Percentiles rank a stretch among this genome's conserved stretches.
These are phyloP conservation scores for Bubo bubo DNA, from an alignment of 2,113 vertebrate genomes.

Conservation along the genomic window DNA sequence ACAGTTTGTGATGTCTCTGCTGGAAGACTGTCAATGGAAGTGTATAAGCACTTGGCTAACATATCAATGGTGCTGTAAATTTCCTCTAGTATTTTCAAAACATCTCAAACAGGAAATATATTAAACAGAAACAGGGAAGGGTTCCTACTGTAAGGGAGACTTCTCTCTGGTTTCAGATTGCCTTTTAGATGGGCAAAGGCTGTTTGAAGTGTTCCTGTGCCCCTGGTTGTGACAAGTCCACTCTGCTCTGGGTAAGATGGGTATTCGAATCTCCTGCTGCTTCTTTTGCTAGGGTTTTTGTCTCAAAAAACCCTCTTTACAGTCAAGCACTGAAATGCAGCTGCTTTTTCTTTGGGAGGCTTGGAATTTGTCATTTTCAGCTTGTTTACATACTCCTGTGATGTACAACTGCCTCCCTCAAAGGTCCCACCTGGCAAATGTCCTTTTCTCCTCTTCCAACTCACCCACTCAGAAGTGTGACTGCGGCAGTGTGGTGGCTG, in stretches of 20 bases:
- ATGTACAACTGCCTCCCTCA: background rate
- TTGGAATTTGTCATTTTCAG: background rate
- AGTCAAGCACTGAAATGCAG: background rate
- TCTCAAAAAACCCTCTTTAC: background rate
- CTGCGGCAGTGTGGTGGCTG: background rate
- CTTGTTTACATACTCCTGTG: background rate
- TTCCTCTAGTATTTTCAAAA: constrained; percentile 19
- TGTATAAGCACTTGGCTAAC: constrained; percentile 26
- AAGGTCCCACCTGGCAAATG: background rate
- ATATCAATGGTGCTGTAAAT: background rate
- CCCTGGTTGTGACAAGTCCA: background rate
- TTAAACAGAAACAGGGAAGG: background rate
- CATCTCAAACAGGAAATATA: background rate
- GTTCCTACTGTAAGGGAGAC: background rate
- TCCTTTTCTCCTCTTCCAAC: background rate
- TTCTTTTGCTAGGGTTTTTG: background rate
- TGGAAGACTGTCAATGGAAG: constrained; percentile 49
- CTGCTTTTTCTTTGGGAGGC: background rate
- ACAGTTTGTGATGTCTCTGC: constrained; percentile 31
- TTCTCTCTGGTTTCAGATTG: background rate
- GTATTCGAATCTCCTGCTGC: background rate
- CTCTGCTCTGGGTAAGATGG: background rate
- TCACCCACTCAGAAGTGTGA: background rate
- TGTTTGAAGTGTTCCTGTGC: background rate
- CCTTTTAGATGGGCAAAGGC: background rate